Conservation (phyloP, 2,888 invertebrate genomes). For the Eilema sororculum region DNA sequence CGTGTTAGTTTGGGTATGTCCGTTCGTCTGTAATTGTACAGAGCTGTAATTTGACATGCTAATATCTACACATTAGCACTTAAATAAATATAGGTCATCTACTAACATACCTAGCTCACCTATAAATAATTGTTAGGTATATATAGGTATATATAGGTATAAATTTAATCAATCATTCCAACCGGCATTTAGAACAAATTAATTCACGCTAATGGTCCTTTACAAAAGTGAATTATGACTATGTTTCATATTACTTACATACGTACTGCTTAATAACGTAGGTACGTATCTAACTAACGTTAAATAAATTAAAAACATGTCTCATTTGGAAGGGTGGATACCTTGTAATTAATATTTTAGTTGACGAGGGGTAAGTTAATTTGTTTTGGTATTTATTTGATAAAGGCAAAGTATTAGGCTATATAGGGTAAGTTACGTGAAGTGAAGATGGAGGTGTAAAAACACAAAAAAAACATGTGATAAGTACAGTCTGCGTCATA, state of each 20-base stretch:
- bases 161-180: slow-evolving; percentile 33
- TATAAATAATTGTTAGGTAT: neutral
- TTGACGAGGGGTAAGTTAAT: neutral
- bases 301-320: slow-evolving; percentile 16
- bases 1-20: too few relatives aligned
- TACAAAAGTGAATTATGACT: slow-evolving; percentile 26
- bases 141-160: neutral
- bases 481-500: too few relatives aligned
- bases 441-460: neutral
- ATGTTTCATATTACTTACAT: slow-evolving; percentile 26
- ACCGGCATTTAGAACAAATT: slow-evolving; percentile 25
- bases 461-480: neutral
- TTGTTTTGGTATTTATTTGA: slow-evolving; percentile 1
- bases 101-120: neutral
- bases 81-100: neutral
- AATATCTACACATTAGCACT: too few relatives aligned
- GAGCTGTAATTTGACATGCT: too few relatives aligned
- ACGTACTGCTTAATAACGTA: slow-evolving; percentile 11
- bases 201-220: slow-evolving; percentile 17
- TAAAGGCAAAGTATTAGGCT: neutral
- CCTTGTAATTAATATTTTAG: slow-evolving; percentile 9
- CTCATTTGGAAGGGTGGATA: slow-evolving; percentile 4
- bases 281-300: neutral
- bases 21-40: too few relatives aligned
- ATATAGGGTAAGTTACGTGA: too few relatives aligned